Conservation (phyloP, 1,140 invertebrate species). For the Drosophila hydei region DNA sequence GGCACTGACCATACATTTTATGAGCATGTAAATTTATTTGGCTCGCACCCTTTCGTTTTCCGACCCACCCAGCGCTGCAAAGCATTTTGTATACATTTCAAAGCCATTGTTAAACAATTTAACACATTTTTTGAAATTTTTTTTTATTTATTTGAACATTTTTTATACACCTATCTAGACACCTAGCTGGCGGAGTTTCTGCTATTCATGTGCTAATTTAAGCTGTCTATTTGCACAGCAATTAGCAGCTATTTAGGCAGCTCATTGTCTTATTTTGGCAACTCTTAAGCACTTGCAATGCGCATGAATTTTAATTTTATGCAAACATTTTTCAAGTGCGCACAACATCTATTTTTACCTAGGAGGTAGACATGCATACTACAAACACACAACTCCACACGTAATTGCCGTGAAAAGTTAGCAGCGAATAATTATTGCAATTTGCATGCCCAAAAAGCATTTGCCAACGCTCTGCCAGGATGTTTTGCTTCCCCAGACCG, state of each 20-base stretch:
- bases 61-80: conserved; percentile 50
- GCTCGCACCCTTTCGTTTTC: conserved; percentile 66
- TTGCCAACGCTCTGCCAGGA: conserved; percentile 18
- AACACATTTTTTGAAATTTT: conserved; percentile 64
- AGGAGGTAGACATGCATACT: background rate
- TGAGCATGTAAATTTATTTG: conserved; percentile 56
- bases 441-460: conserved; percentile 50
- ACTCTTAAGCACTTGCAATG: conserved; percentile 44
- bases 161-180: conserved; percentile 23
- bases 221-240: conserved; percentile 70
- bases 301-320: conserved; percentile 77
- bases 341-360: conserved; percentile 9
- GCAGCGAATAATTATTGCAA: conserved; percentile 44
- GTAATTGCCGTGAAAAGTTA: conserved; percentile 67
- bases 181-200: background rate
- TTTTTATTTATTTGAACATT: conserved; percentile 8
- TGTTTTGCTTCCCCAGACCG: background rate
- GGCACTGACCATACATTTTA: conserved; percentile 41
- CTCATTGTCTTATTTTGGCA: conserved; percentile 68
- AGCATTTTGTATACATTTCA: conserved; percentile 43
- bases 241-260: conserved; percentile 78
- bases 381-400: conserved; percentile 27
- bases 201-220: conserved; percentile 36
- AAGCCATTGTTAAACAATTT: conserved; percentile 66
- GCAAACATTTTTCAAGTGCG: conserved; percentile 60